Evolutionary conservation across 2,797 vertebrate species (phyloP).

Genomic region (Carapus acus): DNA sequence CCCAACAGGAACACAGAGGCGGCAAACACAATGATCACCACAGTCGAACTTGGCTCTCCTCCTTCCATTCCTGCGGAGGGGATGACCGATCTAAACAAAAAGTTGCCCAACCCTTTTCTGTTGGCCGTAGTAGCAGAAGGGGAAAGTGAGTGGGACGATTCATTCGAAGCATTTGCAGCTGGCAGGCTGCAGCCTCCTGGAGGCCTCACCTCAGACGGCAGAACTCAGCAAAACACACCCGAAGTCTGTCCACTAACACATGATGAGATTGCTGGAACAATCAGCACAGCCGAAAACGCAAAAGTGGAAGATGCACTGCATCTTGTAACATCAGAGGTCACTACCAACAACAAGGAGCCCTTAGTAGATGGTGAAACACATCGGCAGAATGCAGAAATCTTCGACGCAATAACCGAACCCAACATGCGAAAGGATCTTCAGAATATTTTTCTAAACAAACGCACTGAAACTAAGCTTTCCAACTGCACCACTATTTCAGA

Average conservation of each 20-base stretch:
- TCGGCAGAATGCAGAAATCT: background rate
- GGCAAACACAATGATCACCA: background rate
- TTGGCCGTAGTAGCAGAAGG: constrained; percentile 36
- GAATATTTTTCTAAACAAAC: background rate
- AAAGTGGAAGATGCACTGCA: constrained; percentile 17
- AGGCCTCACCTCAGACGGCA: constrained; percentile 33
- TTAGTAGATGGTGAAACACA: constrained; percentile 1
- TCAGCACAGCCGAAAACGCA: constrained; percentile 8
- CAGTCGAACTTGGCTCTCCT: constrained; percentile 18
- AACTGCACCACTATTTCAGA: constrained; percentile 20
- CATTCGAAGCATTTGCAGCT: constrained; percentile 80
- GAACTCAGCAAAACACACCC: constrained; percentile 28
- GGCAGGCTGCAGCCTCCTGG: constrained; percentile 74
- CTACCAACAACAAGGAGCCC: constrained; percentile 8
- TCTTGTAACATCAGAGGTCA: constrained; percentile 11
- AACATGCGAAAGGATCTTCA: constrained; percentile 28
- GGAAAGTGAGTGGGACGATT: constrained; percentile 73
- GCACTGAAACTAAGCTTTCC: constrained; percentile 21
- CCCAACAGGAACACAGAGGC: background rate
- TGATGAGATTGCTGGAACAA: constrained; percentile 21
- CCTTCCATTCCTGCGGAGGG: constrained; percentile 14
- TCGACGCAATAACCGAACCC: constrained; percentile 56
- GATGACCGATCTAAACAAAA: constrained; percentile 12
- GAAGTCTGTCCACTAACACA: constrained; percentile 22
- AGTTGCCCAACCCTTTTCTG: constrained; percentile 52